These are phyloP conservation scores for Leptodactylus fuscus DNA, from an alignment of 2,113 vertebrate genomes.

Conservation along the genomic window DNA sequence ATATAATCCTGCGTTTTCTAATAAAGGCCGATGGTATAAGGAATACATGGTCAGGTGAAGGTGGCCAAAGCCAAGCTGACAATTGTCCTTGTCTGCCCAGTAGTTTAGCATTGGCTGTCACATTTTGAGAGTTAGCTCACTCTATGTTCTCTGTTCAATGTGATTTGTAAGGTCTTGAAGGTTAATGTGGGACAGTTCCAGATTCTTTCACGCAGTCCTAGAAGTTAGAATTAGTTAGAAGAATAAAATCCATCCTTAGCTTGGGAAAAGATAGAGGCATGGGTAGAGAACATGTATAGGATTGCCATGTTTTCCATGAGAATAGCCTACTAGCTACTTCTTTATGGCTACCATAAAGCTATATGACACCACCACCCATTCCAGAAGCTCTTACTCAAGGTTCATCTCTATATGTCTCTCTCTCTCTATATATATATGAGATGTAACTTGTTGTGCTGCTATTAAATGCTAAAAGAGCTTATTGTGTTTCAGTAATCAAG, in stretches of 20 bases:
- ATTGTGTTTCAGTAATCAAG: neutral
- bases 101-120: too few species aligned
- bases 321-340: neutral
- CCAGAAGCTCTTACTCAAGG: neutral
- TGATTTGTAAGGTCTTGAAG: too few species aligned
- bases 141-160: too few species aligned
- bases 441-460: constrained; percentile 5
- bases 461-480: neutral
- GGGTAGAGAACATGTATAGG: neutral
- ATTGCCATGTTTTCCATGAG: neutral
- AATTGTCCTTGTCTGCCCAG: neutral
- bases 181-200: too few species aligned
- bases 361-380: constrained; percentile 1
- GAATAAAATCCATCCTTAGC: constrained; percentile 3
- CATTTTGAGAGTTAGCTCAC: too few species aligned
- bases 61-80: neutral
- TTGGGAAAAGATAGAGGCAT: neutral
- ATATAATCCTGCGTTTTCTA: too few species aligned
- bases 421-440: too few species aligned
- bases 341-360: neutral
- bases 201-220: too few species aligned
- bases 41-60: neutral
- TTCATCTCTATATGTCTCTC: too few species aligned
- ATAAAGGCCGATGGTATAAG: too few species aligned
- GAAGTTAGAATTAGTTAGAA: too few species aligned